A percentile compares a stretch with the other conserved stretches of the same genome.
Conservation (phyloP, 2,888 invertebrate genomes). For the Drosophila meridionalis region DNA sequence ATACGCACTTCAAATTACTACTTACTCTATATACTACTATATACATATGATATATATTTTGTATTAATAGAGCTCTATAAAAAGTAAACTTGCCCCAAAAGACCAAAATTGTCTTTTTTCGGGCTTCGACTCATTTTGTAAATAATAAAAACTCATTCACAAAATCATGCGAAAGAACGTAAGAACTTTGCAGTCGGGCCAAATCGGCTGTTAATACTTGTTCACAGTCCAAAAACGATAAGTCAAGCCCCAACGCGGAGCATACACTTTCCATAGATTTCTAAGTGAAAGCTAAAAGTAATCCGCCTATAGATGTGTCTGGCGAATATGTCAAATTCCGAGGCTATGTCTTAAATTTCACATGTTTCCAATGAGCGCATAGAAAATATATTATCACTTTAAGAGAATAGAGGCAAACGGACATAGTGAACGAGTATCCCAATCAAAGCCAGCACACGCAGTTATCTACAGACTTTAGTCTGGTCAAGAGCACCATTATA, state of each 20-base stretch:
- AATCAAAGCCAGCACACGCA: slow-evolving; percentile 23
- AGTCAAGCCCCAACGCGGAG: neutral
- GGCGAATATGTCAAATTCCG: neutral
- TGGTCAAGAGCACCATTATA: slow-evolving; percentile 27
- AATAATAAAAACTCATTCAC: slow-evolving; percentile 68
- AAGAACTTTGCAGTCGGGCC: neutral
- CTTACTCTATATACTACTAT: neutral
- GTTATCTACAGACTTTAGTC: slow-evolving; percentile 17
- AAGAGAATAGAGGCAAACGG: neutral
- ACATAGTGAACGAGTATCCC: slow-evolving; percentile 10
- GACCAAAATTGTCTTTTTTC: slow-evolving; percentile 46
- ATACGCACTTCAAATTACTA: slow-evolving; percentile 46
- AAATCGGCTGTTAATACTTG: neutral
- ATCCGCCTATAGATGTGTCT: neutral
- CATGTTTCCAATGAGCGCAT: neutral
- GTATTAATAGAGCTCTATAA: slow-evolving; percentile 52
- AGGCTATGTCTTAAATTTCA: neutral
- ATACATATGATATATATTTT: slow-evolving; percentile 34
- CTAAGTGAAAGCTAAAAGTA: too few species aligned
- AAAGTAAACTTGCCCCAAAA: slow-evolving; percentile 16
- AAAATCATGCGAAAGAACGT: slow-evolving; percentile 52
- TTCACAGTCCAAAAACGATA: neutral
- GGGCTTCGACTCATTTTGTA: slow-evolving; percentile 66
- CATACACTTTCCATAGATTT: neutral
- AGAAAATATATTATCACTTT: neutral